These are phyloP conservation scores for Epinotia brunnichana DNA, from an alignment of 2,888 invertebrate species.

Conservation along the genomic window DNA sequence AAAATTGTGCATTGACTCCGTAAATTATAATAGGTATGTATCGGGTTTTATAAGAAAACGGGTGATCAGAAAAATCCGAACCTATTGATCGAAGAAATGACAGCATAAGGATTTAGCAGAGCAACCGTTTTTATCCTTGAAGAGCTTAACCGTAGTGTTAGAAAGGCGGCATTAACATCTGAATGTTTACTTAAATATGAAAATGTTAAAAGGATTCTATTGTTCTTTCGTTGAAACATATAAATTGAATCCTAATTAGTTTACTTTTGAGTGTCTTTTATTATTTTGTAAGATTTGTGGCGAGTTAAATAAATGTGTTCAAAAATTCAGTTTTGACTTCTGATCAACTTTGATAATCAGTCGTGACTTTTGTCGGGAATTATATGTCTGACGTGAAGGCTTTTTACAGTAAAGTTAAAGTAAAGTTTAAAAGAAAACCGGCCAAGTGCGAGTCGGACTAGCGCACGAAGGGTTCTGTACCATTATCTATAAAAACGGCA, in stretches of 20 bases:
- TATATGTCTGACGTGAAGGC: not conserved
- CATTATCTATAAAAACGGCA: too few relatives aligned
- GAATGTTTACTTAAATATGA: constrained; percentile 29
- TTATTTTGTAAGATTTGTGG: constrained; percentile 4
- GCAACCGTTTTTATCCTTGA: constrained; percentile 13
- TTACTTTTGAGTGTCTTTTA: not conserved
- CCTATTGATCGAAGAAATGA: constrained; percentile 8
- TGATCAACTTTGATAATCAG: not conserved
- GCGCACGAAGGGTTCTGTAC: too few relatives aligned
- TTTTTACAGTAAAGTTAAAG: not conserved
- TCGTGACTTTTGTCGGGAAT: not conserved
- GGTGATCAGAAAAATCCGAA: constrained; percentile 14
- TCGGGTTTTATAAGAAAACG: not conserved
- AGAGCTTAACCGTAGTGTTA: constrained; percentile 25
- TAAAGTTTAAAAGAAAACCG: too few relatives aligned
- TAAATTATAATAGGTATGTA: constrained; percentile 1
- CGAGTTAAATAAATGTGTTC: not conserved
- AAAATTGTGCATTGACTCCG: constrained; percentile 11
- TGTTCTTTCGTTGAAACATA: constrained; percentile 27
- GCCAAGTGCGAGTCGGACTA: too few relatives aligned
- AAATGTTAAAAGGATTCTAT: constrained; percentile 41
- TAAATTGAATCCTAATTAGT: constrained; percentile 6
- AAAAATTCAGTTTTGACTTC: constrained; percentile 5
- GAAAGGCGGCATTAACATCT: constrained; percentile 28
- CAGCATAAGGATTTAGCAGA: constrained; percentile 3